Percentiles rank a stretch among this genome's conserved stretches.
Evolutionary conservation across 2,888 invertebrate species (phyloP).

Genomic region (Heliothis peltigera): DNA sequence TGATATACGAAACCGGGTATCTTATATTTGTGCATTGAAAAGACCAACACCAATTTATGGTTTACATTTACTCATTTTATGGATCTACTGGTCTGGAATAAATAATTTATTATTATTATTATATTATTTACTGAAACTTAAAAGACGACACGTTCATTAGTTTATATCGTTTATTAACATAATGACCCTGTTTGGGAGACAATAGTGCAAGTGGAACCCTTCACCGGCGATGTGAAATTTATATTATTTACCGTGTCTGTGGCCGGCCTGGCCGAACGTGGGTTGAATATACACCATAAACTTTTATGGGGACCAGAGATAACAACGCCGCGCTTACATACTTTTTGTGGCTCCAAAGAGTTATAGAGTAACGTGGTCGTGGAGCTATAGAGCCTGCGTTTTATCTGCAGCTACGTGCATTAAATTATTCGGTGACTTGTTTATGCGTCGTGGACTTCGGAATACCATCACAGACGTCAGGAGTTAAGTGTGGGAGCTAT

Average conservation of each 20-base stretch:
- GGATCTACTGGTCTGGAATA: too few species aligned
- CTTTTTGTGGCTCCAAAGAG: constrained; percentile 66
- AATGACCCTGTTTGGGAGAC: constrained; percentile 37
- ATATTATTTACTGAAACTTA: too few species aligned
- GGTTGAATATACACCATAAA: constrained; percentile 76
- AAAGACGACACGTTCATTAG: too few species aligned
- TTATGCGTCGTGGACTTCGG: neutral
- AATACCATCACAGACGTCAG: neutral
- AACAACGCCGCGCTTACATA: constrained; percentile 61
- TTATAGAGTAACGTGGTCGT: constrained; percentile 35
- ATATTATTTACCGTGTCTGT: constrained; percentile 68
- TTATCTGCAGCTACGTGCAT: constrained; percentile 29
- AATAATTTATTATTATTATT: too few species aligned
- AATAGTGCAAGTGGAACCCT: constrained; percentile 67
- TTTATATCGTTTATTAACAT: constrained; percentile 24
- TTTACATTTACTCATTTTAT: neutral
- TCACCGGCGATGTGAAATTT: constrained; percentile 71
- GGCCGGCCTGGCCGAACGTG: constrained; percentile 63
- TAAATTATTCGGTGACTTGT: constrained; percentile 29
- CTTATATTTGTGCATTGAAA: constrained; percentile 1
- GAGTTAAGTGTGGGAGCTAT: constrained; percentile 2
- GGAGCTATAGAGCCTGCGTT: constrained; percentile 11
- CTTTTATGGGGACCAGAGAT: constrained; percentile 76
- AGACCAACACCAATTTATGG: neutral
- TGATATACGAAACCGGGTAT: neutral